A percentile compares a stretch with the other conserved stretches of the same genome.
Evolutionary conservation across 2,113 vertebrate species (phyloP).

Genomic region (Calypte anna): DNA sequence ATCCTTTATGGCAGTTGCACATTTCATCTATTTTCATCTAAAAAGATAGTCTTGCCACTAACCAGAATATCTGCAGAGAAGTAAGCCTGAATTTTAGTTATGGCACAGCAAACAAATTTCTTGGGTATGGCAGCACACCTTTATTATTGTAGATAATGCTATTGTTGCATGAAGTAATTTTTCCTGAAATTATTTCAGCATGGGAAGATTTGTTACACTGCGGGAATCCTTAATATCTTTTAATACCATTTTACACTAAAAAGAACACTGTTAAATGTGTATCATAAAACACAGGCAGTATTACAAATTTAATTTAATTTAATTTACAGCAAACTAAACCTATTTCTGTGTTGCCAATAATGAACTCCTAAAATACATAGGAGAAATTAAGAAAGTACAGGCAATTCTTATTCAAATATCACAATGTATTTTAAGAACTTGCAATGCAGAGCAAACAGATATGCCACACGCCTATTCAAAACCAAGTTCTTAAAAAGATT

Average conservation of each 20-base stretch:
- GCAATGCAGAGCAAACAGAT: not conserved
- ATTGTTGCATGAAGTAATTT: not conserved
- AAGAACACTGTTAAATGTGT: not conserved
- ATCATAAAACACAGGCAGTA: not conserved
- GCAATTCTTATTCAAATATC: not conserved
- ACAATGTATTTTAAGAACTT: not conserved
- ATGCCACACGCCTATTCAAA: accelerated
- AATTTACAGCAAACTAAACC: too few species aligned
- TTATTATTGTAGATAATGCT: not conserved
- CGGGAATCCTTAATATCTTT: not conserved
- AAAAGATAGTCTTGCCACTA: not conserved
- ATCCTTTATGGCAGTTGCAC: not conserved
- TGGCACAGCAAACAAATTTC: not conserved
- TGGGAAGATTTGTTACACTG: not conserved
- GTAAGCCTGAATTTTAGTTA: not conserved
- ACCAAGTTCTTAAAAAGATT: not conserved
- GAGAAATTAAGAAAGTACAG: not conserved
- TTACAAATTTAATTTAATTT: not conserved
- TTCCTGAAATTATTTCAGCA: not conserved
- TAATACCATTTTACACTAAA: not conserved
- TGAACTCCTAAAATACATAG: not conserved
- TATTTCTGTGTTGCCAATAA: not conserved
- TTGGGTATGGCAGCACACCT: not conserved
- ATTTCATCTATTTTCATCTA: not conserved
- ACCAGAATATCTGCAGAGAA: not conserved